Percentiles rank a stretch among this genome's conserved stretches.
These are phyloP conservation scores for Aelia acuminata DNA, from an alignment of 2,888 invertebrate species.

Conservation along the genomic window DNA sequence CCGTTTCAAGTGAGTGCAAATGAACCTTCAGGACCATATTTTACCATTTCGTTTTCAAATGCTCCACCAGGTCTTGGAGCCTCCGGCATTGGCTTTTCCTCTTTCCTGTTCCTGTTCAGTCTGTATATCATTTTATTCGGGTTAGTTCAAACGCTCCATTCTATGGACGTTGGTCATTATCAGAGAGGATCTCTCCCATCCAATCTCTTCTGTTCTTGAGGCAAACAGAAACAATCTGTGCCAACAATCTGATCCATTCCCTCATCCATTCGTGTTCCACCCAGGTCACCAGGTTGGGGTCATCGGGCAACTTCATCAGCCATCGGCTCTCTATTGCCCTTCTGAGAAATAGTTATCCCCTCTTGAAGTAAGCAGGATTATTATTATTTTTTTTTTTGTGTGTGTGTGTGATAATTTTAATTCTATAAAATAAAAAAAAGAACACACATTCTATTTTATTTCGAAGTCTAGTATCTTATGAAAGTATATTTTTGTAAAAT, in stretches of 20 bases:
- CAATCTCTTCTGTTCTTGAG: background rate
- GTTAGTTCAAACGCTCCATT: background rate
- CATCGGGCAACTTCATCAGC: background rate
- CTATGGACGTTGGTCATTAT: background rate
- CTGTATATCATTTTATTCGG: background rate
- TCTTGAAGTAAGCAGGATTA: background rate
- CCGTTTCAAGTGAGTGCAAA: too few species aligned
- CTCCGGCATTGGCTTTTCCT: too few species aligned
- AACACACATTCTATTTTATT: too few species aligned
- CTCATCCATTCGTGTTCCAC: background rate
- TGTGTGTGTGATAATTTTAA: too few species aligned
- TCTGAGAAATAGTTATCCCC: background rate
- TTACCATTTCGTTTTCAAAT: too few species aligned
- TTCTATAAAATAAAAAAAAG: too few species aligned
- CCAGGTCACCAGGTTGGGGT: background rate
- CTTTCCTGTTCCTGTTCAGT: too few species aligned
- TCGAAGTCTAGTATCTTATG: too few species aligned
- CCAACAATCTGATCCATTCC: background rate
- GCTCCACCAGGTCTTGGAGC: too few species aligned
- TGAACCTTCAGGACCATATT: too few species aligned
- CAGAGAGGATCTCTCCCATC: background rate
- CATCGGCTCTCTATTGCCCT: constrained; percentile 3
- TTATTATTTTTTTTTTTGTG: too few species aligned
- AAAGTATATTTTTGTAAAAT: too few species aligned
- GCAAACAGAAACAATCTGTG: background rate